Percentiles rank a stretch among this genome's conserved stretches.
Evolutionary conservation across 2,113 vertebrate genomes (phyloP).

Genomic region (Datnioides undecimradiatus): DNA sequence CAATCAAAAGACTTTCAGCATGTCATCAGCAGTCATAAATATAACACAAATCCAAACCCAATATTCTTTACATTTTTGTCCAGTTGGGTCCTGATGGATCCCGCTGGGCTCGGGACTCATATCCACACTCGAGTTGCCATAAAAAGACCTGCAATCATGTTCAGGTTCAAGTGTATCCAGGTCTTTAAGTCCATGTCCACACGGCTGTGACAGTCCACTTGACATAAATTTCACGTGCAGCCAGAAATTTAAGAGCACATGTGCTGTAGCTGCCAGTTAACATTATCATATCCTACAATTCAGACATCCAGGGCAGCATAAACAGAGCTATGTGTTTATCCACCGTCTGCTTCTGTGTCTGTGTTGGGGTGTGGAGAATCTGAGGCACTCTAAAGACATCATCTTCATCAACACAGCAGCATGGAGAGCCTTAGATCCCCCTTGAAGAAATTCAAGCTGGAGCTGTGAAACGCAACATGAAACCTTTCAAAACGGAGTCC

Average conservation of each 20-base stretch:
- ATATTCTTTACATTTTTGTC: no score
- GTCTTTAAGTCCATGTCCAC: neutral
- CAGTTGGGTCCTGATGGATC: no score
- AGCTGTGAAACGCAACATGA: neutral
- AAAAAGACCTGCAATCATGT: no score
- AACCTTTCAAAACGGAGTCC: neutral
- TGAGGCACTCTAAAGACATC: neutral
- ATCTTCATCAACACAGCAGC: neutral
- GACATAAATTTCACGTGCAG: neutral
- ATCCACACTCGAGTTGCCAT: no score
- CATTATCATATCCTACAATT: neutral
- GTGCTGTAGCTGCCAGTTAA: neutral
- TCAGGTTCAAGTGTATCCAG: neutral
- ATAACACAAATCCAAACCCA: no score
- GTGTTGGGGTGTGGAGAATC: neutral
- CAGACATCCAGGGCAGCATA: neutral
- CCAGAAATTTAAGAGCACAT: neutral
- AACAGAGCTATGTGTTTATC: neutral
- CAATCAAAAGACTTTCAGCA: no score
- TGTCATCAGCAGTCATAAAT: no score
- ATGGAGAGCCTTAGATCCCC: neutral
- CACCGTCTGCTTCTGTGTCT: neutral
- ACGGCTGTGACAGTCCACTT: neutral
- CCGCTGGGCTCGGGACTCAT: no score
- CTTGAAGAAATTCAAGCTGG: neutral